These are phyloP conservation scores for Scophthalmus maximus DNA, from an alignment of 2,113 vertebrate genomes.

Conservation along the genomic window DNA sequence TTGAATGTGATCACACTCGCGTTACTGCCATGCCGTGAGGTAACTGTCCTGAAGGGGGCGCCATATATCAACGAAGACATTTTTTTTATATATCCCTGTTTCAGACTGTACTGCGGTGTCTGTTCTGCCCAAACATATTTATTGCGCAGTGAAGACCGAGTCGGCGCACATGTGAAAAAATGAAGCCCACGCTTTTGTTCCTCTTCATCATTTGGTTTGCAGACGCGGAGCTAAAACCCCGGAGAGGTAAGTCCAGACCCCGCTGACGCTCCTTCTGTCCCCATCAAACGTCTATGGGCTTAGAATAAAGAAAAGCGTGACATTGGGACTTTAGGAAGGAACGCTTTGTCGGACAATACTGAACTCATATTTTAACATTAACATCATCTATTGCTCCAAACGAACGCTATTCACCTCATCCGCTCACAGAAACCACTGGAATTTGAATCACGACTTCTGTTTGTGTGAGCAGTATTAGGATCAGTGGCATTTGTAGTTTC, in stretches of 20 bases:
- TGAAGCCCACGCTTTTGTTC: constrained; percentile 75
- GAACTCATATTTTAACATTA: background rate
- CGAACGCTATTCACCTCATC: background rate
- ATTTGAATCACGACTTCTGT: background rate
- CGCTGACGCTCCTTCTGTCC: constrained; percentile 33
- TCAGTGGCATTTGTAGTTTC: constrained; percentile 4
- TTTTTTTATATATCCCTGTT: constrained; percentile 10
- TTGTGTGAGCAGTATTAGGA: background rate
- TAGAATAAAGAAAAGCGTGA: constrained; percentile 11
- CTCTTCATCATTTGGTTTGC: constrained; percentile 69
- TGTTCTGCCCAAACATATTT: constrained; percentile 62
- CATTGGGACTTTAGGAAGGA: background rate
- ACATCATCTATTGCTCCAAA: background rate
- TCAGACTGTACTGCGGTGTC: constrained; percentile 65
- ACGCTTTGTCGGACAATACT: background rate
- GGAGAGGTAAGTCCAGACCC: constrained; percentile 76
- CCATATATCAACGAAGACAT: constrained; percentile 50
- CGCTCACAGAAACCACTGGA: constrained; percentile 8
- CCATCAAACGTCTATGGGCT: constrained; percentile 17
- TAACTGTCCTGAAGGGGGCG: constrained; percentile 78
- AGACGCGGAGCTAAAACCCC: constrained; percentile 70
- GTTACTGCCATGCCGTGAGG: background rate
- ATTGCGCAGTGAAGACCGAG: constrained; percentile 53
- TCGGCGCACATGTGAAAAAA: constrained; percentile 60
- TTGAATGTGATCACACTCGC: background rate